Conservation (phyloP, 1,140 invertebrate genomes). For the Drosophila elegans region DNA sequence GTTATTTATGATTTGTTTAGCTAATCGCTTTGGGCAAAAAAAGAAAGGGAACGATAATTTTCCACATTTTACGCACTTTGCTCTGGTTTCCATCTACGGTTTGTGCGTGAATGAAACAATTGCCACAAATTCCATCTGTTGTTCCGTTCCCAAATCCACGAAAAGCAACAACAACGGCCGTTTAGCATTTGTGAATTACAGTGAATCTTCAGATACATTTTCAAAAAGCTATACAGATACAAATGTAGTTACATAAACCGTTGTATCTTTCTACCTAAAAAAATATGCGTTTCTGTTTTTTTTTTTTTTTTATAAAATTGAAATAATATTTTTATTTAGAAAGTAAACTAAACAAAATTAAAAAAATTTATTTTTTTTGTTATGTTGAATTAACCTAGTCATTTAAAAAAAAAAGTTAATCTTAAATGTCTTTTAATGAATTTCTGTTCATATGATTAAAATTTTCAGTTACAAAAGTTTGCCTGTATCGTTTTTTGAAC, state of each 20-base stretch:
- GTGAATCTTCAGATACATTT: neutral
- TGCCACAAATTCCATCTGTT: constrained; percentile 13
- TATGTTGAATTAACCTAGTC: too few species aligned
- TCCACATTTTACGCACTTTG: constrained; percentile 52
- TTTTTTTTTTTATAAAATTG: too few species aligned
- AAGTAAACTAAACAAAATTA: neutral
- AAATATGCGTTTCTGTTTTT: too few species aligned
- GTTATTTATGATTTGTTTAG: constrained; percentile 76
- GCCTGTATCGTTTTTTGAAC: constrained; percentile 31
- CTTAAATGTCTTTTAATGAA: neutral
- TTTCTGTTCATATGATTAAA: neutral
- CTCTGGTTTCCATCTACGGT: constrained; percentile 6
- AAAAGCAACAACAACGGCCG: constrained; percentile 27
- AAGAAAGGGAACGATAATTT: constrained; percentile 31
- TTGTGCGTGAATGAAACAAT: constrained; percentile 32
- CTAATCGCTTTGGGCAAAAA: constrained; percentile 19
- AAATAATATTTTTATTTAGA: too few species aligned
- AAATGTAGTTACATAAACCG: too few species aligned
- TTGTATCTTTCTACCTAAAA: too few species aligned
- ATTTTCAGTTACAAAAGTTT: neutral
- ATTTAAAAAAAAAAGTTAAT: too few species aligned
- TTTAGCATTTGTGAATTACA: constrained; percentile 23
- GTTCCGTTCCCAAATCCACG: constrained; percentile 26
- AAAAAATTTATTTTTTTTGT: neutral
- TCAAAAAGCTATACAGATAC: neutral